Evolutionary conservation across 2,113 vertebrate genomes (phyloP).

Genomic region (Brienomyrus brachyistius): DNA sequence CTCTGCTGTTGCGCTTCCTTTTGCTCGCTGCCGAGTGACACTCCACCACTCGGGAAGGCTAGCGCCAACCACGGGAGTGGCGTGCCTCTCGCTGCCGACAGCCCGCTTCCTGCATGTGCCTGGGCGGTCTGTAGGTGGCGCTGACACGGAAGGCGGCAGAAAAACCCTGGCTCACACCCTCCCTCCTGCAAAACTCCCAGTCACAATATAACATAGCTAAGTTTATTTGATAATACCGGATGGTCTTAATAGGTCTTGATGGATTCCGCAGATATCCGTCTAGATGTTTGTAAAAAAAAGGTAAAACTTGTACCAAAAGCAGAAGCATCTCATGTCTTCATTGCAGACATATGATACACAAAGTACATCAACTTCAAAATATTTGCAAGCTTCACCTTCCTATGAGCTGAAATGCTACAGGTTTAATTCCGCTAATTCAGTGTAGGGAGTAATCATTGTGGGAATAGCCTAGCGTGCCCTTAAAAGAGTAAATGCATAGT

Average conservation of each 20-base stretch:
- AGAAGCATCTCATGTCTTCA: neutral
- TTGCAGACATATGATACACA: slow-evolving; percentile 1
- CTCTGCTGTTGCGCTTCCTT: neutral
- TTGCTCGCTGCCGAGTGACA: neutral
- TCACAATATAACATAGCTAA: neutral
- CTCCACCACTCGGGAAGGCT: slow-evolving; percentile 6
- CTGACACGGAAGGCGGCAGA: neutral
- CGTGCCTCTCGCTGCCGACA: neutral
- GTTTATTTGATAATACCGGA: neutral
- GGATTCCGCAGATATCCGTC: neutral
- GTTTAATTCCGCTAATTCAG: neutral
- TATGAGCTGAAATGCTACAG: neutral
- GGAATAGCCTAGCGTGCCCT: slow-evolving; percentile 2
- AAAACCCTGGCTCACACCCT: neutral
- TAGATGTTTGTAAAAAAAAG: neutral
- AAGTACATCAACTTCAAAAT: neutral
- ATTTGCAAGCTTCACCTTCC: neutral
- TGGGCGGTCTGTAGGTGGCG: neutral
- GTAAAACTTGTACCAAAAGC: neutral
- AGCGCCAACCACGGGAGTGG: neutral
- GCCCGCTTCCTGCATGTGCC: neutral
- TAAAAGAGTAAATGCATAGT: slow-evolving; percentile 2
- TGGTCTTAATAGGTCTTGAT: neutral
- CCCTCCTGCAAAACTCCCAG: slow-evolving; percentile 10
- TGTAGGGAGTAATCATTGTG: neutral